Percentiles rank a stretch among this genome's conserved stretches.
Evolutionary conservation across 1,140 invertebrate species (phyloP).

Genomic region (Aphelenchoides fujianensis): DNA sequence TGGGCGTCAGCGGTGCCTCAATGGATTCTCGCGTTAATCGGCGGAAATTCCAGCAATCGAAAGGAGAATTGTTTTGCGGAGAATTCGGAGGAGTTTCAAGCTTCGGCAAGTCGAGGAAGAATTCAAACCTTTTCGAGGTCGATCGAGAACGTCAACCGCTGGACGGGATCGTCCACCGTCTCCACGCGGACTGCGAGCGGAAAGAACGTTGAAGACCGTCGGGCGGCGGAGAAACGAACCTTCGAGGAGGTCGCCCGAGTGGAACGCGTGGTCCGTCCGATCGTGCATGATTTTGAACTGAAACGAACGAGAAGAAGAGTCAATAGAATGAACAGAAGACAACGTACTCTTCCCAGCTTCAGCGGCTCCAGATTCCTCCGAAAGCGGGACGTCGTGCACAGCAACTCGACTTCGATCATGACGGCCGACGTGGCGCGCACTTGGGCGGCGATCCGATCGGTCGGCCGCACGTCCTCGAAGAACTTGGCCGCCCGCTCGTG

Average conservation of each 20-base stretch:
- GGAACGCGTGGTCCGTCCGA: slow-evolving; percentile 9
- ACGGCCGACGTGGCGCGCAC: slow-evolving; percentile 4
- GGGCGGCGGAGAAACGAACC: not conserved
- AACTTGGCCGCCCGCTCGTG: not conserved
- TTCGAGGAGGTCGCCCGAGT: slow-evolving; percentile 11
- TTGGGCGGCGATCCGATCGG: not conserved
- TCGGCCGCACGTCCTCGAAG: not conserved
- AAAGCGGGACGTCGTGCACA: not conserved
- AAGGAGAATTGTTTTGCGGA: too few species aligned
- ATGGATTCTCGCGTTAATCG: not conserved
- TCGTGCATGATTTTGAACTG: slow-evolving; percentile 17
- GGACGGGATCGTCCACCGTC: not conserved
- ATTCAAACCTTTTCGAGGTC: not conserved
- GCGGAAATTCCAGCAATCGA: too few species aligned
- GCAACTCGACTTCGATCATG: slow-evolving; percentile 7
- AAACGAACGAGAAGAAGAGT: not conserved
- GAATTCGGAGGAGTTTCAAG: too few species aligned
- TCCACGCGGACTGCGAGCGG: not conserved
- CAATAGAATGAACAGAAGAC: not conserved
- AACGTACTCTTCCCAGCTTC: slow-evolving; percentile 11
- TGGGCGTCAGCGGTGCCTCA: slow-evolving; percentile 8
- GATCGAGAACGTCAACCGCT: not conserved
- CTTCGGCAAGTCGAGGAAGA: not conserved
- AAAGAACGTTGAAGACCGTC: not conserved
- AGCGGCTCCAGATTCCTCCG: not conserved